phyloP scores from a whole-genome alignment of 2,888 invertebrate species.

The Tholera decimalis region DNA sequence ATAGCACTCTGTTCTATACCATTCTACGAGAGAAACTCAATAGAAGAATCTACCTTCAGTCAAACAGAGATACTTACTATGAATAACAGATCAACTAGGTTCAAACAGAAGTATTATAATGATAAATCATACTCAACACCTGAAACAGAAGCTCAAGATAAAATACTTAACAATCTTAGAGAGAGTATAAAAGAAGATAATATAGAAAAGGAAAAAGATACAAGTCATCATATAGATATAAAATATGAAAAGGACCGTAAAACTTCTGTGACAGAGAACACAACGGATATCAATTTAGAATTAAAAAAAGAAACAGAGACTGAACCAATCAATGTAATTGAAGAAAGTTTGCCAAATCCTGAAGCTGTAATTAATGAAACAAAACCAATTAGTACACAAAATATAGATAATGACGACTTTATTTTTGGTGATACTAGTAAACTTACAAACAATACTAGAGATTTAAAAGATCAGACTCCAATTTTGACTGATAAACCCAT shows the following conservation, averaged over 20 bases:
- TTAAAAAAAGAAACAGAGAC: conserved; percentile 23
- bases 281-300: conserved; percentile 27
- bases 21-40: conserved; percentile 84
- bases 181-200: conserved; percentile 59
- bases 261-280: conserved; percentile 25
- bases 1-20: conserved; percentile 83
- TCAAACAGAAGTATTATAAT: conserved; percentile 84
- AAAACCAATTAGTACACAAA: conserved; percentile 1
- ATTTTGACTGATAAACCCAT: conserved; percentile 3
- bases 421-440: conserved; percentile 42
- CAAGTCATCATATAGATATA: conserved; percentile 45
- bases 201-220: conserved; percentile 34
- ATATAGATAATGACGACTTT: conserved; percentile 32
- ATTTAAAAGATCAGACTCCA: neutral
- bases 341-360: conserved; percentile 8
- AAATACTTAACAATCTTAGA: conserved; percentile 69
- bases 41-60: conserved; percentile 78
- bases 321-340: neutral
- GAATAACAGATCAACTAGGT: conserved; percentile 83
- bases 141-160: conserved; percentile 80
- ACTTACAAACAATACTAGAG: neutral
- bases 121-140: conserved; percentile 79
- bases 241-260: conserved; percentile 27
- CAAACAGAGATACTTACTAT: conserved; percentile 82
- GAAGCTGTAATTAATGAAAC: conserved; percentile 11